These are phyloP conservation scores for Sminthurinus aureus DNA, from an alignment of 2,888 invertebrate genomes.

Conservation along the genomic window DNA sequence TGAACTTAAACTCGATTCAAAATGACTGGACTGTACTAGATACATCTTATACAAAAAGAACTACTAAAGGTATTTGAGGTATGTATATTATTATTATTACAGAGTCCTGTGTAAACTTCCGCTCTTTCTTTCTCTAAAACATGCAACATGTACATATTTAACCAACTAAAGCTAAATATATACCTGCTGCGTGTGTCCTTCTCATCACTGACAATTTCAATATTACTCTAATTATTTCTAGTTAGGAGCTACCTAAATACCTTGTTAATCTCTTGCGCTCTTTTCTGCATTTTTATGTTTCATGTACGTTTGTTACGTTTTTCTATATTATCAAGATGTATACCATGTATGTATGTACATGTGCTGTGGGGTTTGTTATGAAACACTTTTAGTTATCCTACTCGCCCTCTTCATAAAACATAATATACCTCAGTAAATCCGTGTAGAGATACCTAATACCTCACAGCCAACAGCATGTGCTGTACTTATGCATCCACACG, in stretches of 20 bases:
- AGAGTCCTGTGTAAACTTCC: constrained; percentile 13
- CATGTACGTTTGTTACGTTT: too few species aligned
- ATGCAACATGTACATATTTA: neutral
- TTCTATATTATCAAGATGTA: too few species aligned
- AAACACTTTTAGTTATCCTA: constrained; percentile 10
- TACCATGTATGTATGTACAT: too few species aligned
- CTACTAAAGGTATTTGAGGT: neutral
- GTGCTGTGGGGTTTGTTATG: too few species aligned
- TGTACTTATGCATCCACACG: too few species aligned
- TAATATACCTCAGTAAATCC: neutral
- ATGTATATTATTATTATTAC: neutral
- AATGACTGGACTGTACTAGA: too few species aligned
- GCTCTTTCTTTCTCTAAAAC: neutral
- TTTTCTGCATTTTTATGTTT: neutral
- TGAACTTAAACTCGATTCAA: too few species aligned
- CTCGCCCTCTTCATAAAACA: neutral
- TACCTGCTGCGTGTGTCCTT: constrained; percentile 15
- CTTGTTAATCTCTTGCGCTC: neutral
- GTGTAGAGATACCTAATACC: too few species aligned
- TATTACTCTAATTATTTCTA: neutral
- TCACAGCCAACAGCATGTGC: too few species aligned
- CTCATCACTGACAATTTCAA: neutral
- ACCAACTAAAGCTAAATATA: neutral
- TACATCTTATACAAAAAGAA: too few species aligned
- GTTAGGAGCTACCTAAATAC: constrained; percentile 3